Evolutionary conservation across 2,888 invertebrate species (phyloP), one percentile per base, ranked within the genome.

Genomic region (Sarcophaga variegata): DNA sequence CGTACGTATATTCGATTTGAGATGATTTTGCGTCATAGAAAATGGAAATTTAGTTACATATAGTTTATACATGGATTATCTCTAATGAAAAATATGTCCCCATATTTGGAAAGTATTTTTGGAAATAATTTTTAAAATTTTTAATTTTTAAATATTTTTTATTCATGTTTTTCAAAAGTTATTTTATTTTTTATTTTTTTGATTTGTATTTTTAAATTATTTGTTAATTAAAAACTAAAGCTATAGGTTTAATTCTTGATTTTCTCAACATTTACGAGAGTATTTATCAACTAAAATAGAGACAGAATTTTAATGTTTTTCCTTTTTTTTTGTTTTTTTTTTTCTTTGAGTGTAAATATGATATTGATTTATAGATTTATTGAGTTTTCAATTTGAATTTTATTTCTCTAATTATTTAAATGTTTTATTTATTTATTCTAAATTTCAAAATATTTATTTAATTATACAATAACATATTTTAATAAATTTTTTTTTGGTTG

Each of bases 371-470:
- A 49, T 62, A 74, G 11, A 47, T n/a, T 78, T 76, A 66, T 72
- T 63, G 17, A 59, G 54, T 64, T 70, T 80, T 79, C 14, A 14
- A 71, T 78, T 77, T 59, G 22, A n/a, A 67, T 81, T 59, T 67
- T 11, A 69, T 74, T 69, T 22, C 47, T 76, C 69, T 75, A 78
- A 54, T 82, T 49, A 60, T 81, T 69, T 45, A 74, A 27, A 37
- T 71, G 25, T 14, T 75, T 72, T n/a, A 76, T 77, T 25, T 17
- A 71, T 77, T 83, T 70, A 78, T 17, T 78, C 78, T 78, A 69
- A 75, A 66, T 86, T 81, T 77, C 66, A 81, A 83, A 82, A 78
- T 71, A 78, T 74, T 8, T 83, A 59, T 81, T 37, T 83, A 37
- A 37, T 37, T 83, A 64, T 83, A 76, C 25, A 67, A 47, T 83